phyloP scores from a whole-genome alignment of 2,797 vertebrate genomes.

The Phrynocephalus guinanensis region DNA sequence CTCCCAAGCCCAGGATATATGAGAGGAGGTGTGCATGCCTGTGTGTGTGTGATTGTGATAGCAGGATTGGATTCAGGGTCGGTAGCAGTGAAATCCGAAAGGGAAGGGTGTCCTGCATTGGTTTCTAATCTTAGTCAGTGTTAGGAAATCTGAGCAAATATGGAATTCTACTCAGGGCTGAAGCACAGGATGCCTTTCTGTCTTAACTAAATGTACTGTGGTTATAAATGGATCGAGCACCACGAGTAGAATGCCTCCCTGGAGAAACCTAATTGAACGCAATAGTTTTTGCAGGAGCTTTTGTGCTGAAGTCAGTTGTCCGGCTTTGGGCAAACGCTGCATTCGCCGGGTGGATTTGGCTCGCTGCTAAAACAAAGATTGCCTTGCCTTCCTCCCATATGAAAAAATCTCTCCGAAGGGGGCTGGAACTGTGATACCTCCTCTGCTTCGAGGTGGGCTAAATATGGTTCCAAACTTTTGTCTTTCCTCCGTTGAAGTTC shows the following conservation, averaged over 20 bases:
- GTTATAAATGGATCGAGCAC: conserved; percentile 62
- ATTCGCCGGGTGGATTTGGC: conserved; percentile 32
- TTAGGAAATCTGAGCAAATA: conserved; percentile 61
- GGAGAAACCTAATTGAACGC: conserved; percentile 68
- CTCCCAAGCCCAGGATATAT: background rate
- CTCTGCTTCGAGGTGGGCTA: conserved; percentile 32
- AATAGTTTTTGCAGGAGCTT: conserved; percentile 69
- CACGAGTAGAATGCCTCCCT: conserved; percentile 66
- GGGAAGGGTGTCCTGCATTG: conserved; percentile 48
- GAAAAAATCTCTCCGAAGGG: conserved; percentile 27
- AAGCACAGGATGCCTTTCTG: conserved; percentile 62
- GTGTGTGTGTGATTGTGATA: conserved; percentile 2
- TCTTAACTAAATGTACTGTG: conserved; percentile 66
- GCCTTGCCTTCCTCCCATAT: conserved; percentile 35
- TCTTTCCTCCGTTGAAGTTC: background rate
- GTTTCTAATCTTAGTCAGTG: conserved; percentile 50
- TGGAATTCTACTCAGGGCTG: conserved; percentile 51
- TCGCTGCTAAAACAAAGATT: conserved; percentile 48
- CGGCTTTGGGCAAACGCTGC: conserved; percentile 51
- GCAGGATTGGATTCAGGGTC: conserved; percentile 22
- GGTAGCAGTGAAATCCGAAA: conserved; percentile 27
- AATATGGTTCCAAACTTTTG: conserved; percentile 52
- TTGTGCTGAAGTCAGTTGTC: conserved; percentile 61
- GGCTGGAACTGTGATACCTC: conserved; percentile 29
- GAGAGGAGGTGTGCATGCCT: background rate